Conservation (phyloP, 2,797 vertebrate genomes). For the Acipenser oxyrinchus region DNA sequence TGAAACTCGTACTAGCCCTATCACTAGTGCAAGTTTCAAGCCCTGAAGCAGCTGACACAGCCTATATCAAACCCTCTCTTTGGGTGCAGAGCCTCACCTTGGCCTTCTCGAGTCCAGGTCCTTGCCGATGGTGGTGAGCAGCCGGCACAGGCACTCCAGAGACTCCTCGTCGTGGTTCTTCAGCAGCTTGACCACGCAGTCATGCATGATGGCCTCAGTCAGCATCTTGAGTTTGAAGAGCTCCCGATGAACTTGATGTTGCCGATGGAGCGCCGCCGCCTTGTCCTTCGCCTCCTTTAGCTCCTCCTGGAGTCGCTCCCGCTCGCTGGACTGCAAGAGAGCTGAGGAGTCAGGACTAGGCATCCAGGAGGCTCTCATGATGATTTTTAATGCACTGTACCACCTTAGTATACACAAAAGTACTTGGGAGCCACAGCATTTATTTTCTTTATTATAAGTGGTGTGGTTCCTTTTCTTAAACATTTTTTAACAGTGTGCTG, state of each 20-base stretch:
- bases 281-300: slow-evolving; percentile 90
- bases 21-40: too few species aligned
- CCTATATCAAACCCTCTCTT: too few species aligned
- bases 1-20: too few species aligned
- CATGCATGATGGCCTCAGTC: slow-evolving; percentile 96
- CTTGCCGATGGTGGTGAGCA: slow-evolving; percentile 93
- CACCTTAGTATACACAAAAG: too few species aligned
- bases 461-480: too few species aligned
- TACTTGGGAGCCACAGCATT: too few species aligned
- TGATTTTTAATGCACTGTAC: too few species aligned
- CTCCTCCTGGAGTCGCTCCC: slow-evolving; percentile 79
- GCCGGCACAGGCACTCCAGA: slow-evolving; percentile 87
- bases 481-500: too few species aligned
- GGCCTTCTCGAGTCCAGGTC: slow-evolving; percentile 94
- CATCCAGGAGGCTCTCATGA: too few species aligned
- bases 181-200: slow-evolving; percentile 92
- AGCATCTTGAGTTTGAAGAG: slow-evolving; percentile 97
- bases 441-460: too few species aligned
- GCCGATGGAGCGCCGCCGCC: slow-evolving; percentile 88
- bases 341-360: too few species aligned
- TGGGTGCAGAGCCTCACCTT: slow-evolving; percentile 62
- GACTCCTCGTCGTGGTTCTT: slow-evolving; percentile 95
- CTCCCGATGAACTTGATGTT: slow-evolving; percentile 97
- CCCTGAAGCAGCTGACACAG: too few species aligned
- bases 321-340: slow-evolving; percentile 68